A percentile compares a stretch with the other conserved stretches of the same genome.
Conservation (phyloP, 2,888 invertebrate genomes). For the Lasioglossum pauxillum region DNA sequence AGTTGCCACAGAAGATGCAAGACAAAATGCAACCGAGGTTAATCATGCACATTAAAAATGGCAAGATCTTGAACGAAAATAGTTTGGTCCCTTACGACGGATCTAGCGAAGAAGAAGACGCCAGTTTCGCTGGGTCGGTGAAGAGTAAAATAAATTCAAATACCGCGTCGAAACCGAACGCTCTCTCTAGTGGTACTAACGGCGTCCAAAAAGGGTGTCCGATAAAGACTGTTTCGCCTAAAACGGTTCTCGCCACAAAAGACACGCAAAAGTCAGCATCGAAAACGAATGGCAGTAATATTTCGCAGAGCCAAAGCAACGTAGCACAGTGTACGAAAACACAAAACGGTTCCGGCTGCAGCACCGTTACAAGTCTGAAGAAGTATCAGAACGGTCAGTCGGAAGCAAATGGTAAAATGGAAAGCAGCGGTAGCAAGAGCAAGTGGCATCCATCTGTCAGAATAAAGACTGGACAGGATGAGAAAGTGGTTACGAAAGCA, state of each 20-base stretch:
- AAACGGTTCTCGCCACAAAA: slow-evolving; percentile 54
- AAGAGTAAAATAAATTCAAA: slow-evolving; percentile 50
- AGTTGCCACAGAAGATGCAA: slow-evolving; percentile 76
- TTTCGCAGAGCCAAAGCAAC: slow-evolving; percentile 50
- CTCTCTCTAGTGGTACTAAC: slow-evolving; percentile 36
- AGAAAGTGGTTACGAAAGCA: slow-evolving; percentile 79
- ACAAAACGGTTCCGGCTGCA: slow-evolving; percentile 58
- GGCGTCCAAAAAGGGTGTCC: slow-evolving; percentile 52
- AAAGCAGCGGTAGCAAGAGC: slow-evolving; percentile 75
- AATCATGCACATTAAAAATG: slow-evolving; percentile 78
- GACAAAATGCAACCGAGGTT: slow-evolving; percentile 77
- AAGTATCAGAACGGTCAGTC: slow-evolving; percentile 77
- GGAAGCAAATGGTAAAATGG: slow-evolving; percentile 70
- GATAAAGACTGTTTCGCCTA: slow-evolving; percentile 50
- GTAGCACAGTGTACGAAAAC: slow-evolving; percentile 54
- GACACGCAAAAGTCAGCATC: slow-evolving; percentile 59
- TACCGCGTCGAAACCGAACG: slow-evolving; percentile 40
- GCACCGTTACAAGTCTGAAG: slow-evolving; percentile 30
- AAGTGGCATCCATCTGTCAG: slow-evolving; percentile 77
- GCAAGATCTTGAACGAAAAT: slow-evolving; percentile 76
- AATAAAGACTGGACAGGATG: slow-evolving; percentile 74
- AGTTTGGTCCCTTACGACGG: slow-evolving; percentile 83
- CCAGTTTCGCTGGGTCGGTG: slow-evolving; percentile 15
- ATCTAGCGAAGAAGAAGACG: slow-evolving; percentile 82
- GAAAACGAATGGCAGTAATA: slow-evolving; percentile 50